A percentile compares a stretch with the other conserved stretches of the same genome.
Evolutionary conservation across 1,140 invertebrate genomes (phyloP).

Genomic region (Aphaenogaster ashmeadi): DNA sequence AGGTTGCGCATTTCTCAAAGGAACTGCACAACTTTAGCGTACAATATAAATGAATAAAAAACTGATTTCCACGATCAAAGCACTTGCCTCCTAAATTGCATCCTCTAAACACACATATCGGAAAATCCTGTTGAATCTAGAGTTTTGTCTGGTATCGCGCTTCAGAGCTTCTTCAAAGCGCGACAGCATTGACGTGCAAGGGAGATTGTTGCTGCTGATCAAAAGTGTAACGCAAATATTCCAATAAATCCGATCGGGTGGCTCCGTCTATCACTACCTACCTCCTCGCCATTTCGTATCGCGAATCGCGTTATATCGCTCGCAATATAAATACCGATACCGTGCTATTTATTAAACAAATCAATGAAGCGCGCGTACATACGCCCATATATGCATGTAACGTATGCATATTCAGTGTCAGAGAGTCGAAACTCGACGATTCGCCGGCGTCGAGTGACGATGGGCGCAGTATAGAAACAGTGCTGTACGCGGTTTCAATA

Average conservation of each 20-base stretch:
- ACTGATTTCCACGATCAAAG: constrained; percentile 21
- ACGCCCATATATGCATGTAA: neutral
- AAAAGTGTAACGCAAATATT: constrained; percentile 60
- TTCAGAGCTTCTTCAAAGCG: constrained; percentile 55
- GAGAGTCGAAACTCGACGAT: constrained; percentile 48
- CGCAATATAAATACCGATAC: constrained; percentile 70
- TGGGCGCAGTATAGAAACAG: constrained; percentile 67
- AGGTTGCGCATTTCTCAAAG: neutral
- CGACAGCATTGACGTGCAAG: constrained; percentile 14
- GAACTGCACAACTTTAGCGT: neutral
- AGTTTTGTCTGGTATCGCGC: constrained; percentile 26
- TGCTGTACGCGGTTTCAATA: constrained; percentile 72
- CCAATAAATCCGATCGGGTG: constrained; percentile 47
- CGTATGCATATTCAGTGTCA: constrained; percentile 7
- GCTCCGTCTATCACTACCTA: constrained; percentile 34
- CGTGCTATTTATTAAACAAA: constrained; percentile 77
- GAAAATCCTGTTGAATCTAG: constrained; percentile 36
- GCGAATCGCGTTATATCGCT: constrained; percentile 31
- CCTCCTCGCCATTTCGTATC: neutral
- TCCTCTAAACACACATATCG: constrained; percentile 51
- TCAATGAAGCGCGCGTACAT: constrained; percentile 40
- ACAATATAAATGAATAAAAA: constrained; percentile 34
- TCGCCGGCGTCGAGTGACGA: constrained; percentile 59
- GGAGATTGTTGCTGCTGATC: constrained; percentile 48
- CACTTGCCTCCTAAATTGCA: constrained; percentile 24